Conservation (phyloP, 2,797 vertebrate genomes). For the Ceryle rudis region DNA sequence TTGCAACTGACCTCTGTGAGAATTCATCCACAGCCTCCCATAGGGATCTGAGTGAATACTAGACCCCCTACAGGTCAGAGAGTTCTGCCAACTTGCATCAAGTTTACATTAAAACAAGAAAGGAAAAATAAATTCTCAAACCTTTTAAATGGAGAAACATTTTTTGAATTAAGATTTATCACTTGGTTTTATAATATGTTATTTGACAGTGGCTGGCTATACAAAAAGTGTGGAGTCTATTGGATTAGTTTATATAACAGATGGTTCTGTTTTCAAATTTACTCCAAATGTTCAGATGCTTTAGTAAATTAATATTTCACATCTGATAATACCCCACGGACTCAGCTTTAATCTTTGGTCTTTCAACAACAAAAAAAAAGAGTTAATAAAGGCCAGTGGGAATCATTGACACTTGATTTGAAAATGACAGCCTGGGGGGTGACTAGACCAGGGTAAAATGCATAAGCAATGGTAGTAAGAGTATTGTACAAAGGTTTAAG, state of each 20-base stretch:
- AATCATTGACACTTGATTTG: conserved; percentile 17
- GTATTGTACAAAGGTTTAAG: background rate
- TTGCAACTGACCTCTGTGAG: conserved; percentile 19
- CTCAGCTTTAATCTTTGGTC: conserved; percentile 66
- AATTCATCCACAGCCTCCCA: conserved; percentile 1
- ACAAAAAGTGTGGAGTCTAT: conserved; percentile 70
- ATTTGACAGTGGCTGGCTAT: conserved; percentile 74
- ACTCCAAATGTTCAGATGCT: conserved; percentile 77
- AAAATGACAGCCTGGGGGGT: conserved; percentile 14
- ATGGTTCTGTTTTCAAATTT: conserved; percentile 82
- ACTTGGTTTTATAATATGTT: conserved; percentile 76
- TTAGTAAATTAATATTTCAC: conserved; percentile 77
- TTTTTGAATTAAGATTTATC: conserved; percentile 72
- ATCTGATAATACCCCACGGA: conserved; percentile 69
- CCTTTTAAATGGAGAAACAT: conserved; percentile 42
- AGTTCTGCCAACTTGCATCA: conserved; percentile 52
- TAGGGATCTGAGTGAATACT: background rate
- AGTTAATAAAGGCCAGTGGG: conserved; percentile 52
- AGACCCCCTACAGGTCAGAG: conserved; percentile 1
- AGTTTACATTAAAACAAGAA: conserved; percentile 71
- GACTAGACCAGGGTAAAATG: background rate
- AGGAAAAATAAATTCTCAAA: conserved; percentile 46
- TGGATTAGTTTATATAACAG: conserved; percentile 78
- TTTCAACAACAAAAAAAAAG: conserved; percentile 11
- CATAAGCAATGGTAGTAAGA: background rate